Evolutionary conservation across 2,797 vertebrate species (phyloP).

Genomic region (Allochrocebus solatus): DNA sequence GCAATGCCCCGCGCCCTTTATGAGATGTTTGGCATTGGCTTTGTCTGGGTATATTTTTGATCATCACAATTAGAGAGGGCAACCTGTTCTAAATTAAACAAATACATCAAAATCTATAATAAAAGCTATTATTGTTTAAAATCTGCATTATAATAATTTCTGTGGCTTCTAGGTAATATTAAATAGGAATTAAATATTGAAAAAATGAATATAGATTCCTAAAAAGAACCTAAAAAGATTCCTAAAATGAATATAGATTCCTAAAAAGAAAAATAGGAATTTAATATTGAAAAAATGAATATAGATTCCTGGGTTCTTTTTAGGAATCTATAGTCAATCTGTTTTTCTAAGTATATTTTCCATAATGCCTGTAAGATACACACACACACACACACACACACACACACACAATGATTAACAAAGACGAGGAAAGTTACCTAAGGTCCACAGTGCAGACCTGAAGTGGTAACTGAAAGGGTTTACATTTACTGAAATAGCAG

Average conservation of each 20-base stretch:
- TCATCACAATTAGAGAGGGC: not conserved
- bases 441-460: not conserved
- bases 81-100: not conserved
- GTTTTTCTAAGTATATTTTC: not conserved
- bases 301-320: too few relatives aligned
- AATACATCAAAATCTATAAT: not conserved
- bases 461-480: not conserved
- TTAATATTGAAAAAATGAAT: too few relatives aligned
- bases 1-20: fast-evolving
- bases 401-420: not conserved
- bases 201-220: not conserved
- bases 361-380: not conserved
- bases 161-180: not conserved
- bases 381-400: not conserved
- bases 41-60: not conserved
- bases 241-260: too few relatives aligned
- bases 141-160: not conserved
- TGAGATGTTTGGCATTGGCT: not conserved
- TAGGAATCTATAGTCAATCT: too few relatives aligned
- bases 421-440: not conserved
- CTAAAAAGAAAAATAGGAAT: too few relatives aligned
- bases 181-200: not conserved
- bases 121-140: not conserved
- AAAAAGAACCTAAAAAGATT: not conserved
- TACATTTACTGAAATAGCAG: constrained; percentile 2